Evolutionary conservation across 2,888 invertebrate genomes (phyloP), one percentile per base, ranked within the genome.

Genomic region (Oligia latruncula): DNA sequence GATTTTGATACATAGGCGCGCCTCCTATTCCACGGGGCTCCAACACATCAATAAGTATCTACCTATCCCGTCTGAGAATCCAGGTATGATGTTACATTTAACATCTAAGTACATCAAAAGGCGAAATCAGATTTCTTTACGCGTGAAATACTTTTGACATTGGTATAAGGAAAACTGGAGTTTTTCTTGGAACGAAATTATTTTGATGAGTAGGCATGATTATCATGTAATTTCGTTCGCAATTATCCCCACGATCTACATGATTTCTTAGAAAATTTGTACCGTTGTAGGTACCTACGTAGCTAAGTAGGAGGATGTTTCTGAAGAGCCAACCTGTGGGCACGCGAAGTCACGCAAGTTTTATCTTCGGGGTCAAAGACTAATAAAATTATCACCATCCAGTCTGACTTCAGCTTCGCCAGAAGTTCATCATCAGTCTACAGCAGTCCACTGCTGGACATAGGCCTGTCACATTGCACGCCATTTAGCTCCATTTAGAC

Each of bases 161-260:
- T 68, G 40, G 6, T 29, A 64, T 9, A 68, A 85, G 82, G 72
- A 85, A 82, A 85, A 82, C 49, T 4, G 2, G 6, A 35, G 20
- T 68, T 84, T 70, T 86, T 84, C 87, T 83, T 65, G 70, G 83
- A 86, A 83, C 23, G 11, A 74, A 86, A 74, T 84, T 78, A 87
- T 70, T 74, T 46, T 68, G 55, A 68, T 62, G 55, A 83, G 72
- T 62, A 66, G n/a, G n/a, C 13, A 70, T 83, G 52, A 78, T 86
- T 83, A 86, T 78, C 60, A 4, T 15, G 65, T 72, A 71, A 74
- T 78, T 86, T 68, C 15, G n/a, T 65, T 68, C 62, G 5, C 74
- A 82, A 78, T 87, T 86, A 74, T 29, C 40, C 46, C 4, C 68
- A 73, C 70, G 66, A 65, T 68, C 13, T 29, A 62, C 68, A 52